Evolutionary conservation across 1,140 invertebrate species (phyloP).

Genomic region (Calycopis cecrops): DNA sequence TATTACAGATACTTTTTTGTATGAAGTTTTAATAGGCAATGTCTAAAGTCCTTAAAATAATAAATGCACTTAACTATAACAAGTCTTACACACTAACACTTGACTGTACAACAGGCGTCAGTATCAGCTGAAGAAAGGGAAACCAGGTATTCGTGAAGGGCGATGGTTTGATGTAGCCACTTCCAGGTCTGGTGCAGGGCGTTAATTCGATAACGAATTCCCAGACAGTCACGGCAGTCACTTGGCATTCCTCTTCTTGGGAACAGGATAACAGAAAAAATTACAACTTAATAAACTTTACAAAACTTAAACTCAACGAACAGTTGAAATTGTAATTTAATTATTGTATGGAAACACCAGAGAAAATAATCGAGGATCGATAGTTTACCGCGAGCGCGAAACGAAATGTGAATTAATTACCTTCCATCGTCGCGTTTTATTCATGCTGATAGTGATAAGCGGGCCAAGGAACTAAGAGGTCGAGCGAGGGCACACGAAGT

Average conservation of each 20-base stretch:
- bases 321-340: slow-evolving; percentile 21
- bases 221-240: slow-evolving; percentile 88
- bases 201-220: slow-evolving; percentile 88
- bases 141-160: slow-evolving; percentile 89
- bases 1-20: slow-evolving; percentile 64
- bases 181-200: slow-evolving; percentile 92
- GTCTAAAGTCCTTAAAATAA: slow-evolving; percentile 44
- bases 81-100: slow-evolving; percentile 49
- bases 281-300: slow-evolving; percentile 47
- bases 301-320: slow-evolving; percentile 26
- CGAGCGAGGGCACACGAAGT: slow-evolving; percentile 67
- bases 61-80: slow-evolving; percentile 28
- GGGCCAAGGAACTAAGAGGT: slow-evolving; percentile 61
- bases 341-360: slow-evolving; percentile 22
- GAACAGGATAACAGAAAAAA: slow-evolving; percentile 75
- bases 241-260: slow-evolving; percentile 87
- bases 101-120: slow-evolving; percentile 64
- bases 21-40: slow-evolving; percentile 56
- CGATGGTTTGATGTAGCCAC: slow-evolving; percentile 93
- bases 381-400: slow-evolving; percentile 38
- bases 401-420: slow-evolving; percentile 58
- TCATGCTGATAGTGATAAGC: slow-evolving; percentile 66
- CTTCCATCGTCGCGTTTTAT: slow-evolving; percentile 68
- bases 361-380: slow-evolving; percentile 24
- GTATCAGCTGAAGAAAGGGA: slow-evolving; percentile 84